A percentile compares a stretch with the other conserved stretches of the same genome.
phyloP scores from a whole-genome alignment of 2,113 vertebrate genomes.

The Sisor rabdophorus region DNA sequence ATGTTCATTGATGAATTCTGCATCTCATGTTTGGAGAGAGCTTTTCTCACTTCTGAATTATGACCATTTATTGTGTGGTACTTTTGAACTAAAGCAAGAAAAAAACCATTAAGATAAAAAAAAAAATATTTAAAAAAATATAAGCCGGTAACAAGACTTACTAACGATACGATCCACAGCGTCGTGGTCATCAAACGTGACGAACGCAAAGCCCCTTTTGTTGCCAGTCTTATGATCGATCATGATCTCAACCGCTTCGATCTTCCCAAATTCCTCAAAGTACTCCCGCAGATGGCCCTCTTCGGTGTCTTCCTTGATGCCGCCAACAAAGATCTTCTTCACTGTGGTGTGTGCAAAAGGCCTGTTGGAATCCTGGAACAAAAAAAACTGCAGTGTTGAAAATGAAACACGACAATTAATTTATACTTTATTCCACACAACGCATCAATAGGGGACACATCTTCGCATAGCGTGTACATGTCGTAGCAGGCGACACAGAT shows the following conservation, averaged over 20 bases:
- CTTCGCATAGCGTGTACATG: too few species aligned
- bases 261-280: conserved; percentile 87
- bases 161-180: conserved; percentile 95
- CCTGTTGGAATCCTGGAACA: conserved; percentile 82
- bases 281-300: conserved; percentile 89
- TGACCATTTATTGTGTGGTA: conserved; percentile 91
- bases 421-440: too few species aligned
- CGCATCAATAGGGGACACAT: too few species aligned
- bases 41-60: conserved; percentile 93
- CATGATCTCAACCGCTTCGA: conserved; percentile 92
- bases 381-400: too few species aligned
- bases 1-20: conserved; percentile 80
- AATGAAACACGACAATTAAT: not conserved
- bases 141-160: conserved; percentile 66
- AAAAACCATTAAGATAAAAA: not conserved
- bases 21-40: conserved; percentile 91
- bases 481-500: too few species aligned
- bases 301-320: conserved; percentile 94
- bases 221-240: conserved; percentile 86
- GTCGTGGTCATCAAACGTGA: conserved; percentile 94
- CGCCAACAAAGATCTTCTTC: conserved; percentile 96
- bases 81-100: conserved; percentile 78
- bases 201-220: conserved; percentile 94
- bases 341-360: conserved; percentile 91
- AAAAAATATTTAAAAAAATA: too few species aligned